Evolutionary conservation across 2,113 vertebrate genomes (phyloP).

Genomic region (Cervus canadensis): DNA sequence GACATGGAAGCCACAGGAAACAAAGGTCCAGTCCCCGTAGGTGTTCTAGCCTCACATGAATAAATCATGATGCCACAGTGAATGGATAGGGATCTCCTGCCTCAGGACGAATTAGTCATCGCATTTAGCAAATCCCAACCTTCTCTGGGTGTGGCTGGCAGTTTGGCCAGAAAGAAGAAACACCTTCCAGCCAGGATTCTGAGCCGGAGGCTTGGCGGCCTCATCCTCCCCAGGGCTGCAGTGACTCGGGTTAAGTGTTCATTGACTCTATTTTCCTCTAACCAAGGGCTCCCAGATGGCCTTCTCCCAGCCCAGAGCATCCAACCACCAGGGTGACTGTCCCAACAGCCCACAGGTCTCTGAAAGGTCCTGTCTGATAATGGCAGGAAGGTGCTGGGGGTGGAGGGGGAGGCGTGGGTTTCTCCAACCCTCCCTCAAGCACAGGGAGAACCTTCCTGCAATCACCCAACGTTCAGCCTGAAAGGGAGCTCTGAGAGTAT

Average conservation of each 20-base stretch:
- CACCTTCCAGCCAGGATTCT: slow-evolving; percentile 28
- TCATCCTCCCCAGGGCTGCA: background rate
- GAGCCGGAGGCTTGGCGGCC: background rate
- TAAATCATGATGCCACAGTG: slow-evolving; percentile 2
- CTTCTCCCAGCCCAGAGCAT: background rate
- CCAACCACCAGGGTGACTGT: background rate
- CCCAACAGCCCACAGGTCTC: background rate
- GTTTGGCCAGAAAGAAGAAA: slow-evolving; percentile 32
- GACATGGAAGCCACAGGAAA: background rate
- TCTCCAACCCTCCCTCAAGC: too few relatives aligned
- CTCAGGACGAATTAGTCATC: slow-evolving; percentile 31
- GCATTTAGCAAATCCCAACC: background rate
- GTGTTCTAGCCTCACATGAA: background rate
- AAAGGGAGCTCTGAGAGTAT: too few relatives aligned
- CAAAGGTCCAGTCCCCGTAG: background rate
- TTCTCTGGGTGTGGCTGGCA: slow-evolving; percentile 15
- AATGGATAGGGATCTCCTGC: slow-evolving; percentile 7
- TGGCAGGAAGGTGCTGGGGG: background rate
- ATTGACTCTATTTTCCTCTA: background rate
- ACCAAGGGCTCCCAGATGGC: background rate
- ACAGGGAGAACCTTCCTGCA: too few relatives aligned
- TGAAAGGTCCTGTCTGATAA: background rate
- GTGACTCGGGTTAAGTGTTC: background rate
- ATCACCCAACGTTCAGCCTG: too few relatives aligned
- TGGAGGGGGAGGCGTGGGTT: background rate